Percentiles rank a stretch among this genome's conserved stretches.
These are phyloP conservation scores for Arnoldichthys spilopterus DNA, from an alignment of 2,797 vertebrate genomes.

Conservation along the genomic window DNA sequence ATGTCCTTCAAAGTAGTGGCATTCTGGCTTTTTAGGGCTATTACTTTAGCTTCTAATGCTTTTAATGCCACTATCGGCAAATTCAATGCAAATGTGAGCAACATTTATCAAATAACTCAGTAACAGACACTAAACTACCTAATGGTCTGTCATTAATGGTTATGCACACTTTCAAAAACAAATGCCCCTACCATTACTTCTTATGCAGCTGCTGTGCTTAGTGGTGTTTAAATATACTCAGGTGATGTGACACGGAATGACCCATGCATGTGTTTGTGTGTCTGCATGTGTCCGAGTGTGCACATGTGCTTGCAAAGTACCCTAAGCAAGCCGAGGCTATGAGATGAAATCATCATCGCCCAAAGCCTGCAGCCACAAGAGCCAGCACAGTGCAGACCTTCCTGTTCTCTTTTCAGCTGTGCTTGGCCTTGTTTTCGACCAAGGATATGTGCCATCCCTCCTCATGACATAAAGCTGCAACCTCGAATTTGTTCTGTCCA, in stretches of 20 bases:
- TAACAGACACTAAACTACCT: neutral
- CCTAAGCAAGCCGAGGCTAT: neutral
- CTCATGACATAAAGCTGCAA: constrained; percentile 2
- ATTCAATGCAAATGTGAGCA: neutral
- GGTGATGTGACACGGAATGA: neutral
- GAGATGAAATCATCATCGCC: constrained; percentile 9
- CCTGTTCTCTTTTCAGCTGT: neutral
- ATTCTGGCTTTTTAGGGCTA: neutral
- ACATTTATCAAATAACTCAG: neutral
- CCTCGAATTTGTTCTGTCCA: neutral
- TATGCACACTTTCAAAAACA: too few relatives aligned
- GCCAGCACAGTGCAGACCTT: neutral
- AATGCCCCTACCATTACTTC: neutral
- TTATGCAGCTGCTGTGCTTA: neutral
- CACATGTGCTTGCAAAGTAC: neutral
- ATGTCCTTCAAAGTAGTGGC: neutral
- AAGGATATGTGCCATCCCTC: neutral
- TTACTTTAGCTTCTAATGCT: neutral
- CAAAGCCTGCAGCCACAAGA: constrained; percentile 1
- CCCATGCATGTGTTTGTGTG: neutral
- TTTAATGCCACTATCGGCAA: neutral
- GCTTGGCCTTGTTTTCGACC: neutral
- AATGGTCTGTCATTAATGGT: neutral
- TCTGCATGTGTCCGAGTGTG: neutral
- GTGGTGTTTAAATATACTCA: neutral